Evolutionary conservation across 53 echinoderm and acorn worm genomes (phyloP).

Genomic region (Paelopatides confundens): DNA sequence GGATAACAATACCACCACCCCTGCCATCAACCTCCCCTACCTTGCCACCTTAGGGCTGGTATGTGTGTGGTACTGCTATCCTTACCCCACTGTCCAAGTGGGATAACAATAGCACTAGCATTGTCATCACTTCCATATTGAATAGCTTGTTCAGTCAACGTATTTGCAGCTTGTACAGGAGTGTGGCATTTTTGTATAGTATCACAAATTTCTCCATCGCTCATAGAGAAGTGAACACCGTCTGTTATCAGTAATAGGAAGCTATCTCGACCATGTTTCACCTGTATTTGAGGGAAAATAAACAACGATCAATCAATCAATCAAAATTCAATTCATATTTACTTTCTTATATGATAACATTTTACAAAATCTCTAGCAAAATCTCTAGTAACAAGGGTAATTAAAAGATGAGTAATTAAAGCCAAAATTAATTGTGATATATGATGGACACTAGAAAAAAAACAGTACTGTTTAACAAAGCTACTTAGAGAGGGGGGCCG

Average conservation of each 20-base stretch:
- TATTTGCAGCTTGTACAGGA: conserved; percentile 74
- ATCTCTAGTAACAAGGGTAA: no score
- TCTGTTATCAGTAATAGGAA: conserved; percentile 86
- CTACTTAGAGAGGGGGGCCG: no score
- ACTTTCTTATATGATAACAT: no score
- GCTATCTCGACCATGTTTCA: conserved; percentile 88
- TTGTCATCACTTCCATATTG: conserved; percentile 99
- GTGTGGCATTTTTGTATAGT: conserved; percentile 78
- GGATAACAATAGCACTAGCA: conserved; percentile 82
- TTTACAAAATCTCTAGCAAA: no score
- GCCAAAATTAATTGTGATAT: no score
- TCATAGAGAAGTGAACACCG: conserved; percentile 95
- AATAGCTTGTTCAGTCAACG: conserved; percentile 89
- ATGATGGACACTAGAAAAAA: no score
- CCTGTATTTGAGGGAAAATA: conserved; percentile 35
- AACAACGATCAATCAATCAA: no score
- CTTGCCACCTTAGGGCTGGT: conserved; percentile 81
- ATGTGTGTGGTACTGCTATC: conserved; percentile 59
- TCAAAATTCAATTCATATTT: no score
- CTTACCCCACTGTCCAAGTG: conserved; percentile 90
- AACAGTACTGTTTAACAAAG: no score
- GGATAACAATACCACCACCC: conserved; percentile 70
- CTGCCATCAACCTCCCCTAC: conserved; percentile 33
- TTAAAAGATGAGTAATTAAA: no score
- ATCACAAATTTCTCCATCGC: conserved; percentile 89